Evolutionary conservation across 2,113 vertebrate species (phyloP).

Genomic region (Ovis aries): ARS-UI_Ramb_v3.0 NC_056069.1:58674501-58675000

Average conservation of each 20-base stretch:
- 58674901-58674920: not conserved
- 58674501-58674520: not conserved
- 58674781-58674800: not conserved
- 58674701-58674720: not conserved
- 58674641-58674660: not conserved
- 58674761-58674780: not conserved
- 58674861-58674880: not conserved
- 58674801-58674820: no score
- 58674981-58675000: not conserved
- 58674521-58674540: not conserved
- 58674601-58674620: not conserved
- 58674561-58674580: not conserved
- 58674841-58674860: not conserved
- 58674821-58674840: not conserved
- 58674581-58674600: not conserved
- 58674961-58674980: not conserved
- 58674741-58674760: not conserved
- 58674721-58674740: not conserved
- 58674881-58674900: fast-evolving
- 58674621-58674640: not conserved
- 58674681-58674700: not conserved
- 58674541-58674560: not conserved
- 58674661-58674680: not conserved
- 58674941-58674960: no score
- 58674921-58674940: not conserved